These are phyloP conservation scores for Heterotilapia buettikoferi DNA, from an alignment of 2,113 vertebrate species.

Conservation along the genomic window DNA sequence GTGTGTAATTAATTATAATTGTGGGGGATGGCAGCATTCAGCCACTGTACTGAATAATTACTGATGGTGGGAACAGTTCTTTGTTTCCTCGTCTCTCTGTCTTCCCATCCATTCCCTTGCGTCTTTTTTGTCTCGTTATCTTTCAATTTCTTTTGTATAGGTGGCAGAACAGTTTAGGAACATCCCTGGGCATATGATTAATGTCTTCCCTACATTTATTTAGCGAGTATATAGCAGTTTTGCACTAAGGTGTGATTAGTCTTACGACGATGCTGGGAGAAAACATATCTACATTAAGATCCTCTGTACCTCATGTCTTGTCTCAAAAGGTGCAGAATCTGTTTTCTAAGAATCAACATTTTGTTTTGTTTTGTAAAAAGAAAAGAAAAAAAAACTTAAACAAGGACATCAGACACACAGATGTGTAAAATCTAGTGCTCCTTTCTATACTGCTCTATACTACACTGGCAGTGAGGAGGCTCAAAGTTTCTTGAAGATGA, in stretches of 20 bases:
- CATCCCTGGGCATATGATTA: constrained; percentile 35
- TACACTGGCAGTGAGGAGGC: background rate
- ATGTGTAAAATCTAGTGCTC: background rate
- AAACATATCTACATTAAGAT: background rate
- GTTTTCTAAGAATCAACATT: background rate
- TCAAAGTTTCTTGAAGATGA: background rate
- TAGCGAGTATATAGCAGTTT: background rate
- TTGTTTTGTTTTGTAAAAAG: background rate
- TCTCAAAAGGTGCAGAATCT: background rate
- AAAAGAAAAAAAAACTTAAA: background rate
- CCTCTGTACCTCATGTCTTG: background rate
- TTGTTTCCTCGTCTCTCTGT: background rate
- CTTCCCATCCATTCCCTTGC: background rate
- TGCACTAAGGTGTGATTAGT: constrained; percentile 13
- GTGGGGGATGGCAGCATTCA: constrained; percentile 47
- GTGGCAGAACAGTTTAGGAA: constrained; percentile 34
- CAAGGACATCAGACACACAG: background rate
- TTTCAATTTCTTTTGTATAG: constrained; percentile 17
- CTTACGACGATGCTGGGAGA: background rate
- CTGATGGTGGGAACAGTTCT: constrained; percentile 14
- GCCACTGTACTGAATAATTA: constrained; percentile 65
- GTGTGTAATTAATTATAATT: constrained; percentile 73
- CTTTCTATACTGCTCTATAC: background rate
- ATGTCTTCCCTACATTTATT: constrained; percentile 7
- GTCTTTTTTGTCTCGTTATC: constrained; percentile 35